phyloP scores from a whole-genome alignment of 2,888 invertebrate genomes.

The Cephus nigrinus region DNA sequence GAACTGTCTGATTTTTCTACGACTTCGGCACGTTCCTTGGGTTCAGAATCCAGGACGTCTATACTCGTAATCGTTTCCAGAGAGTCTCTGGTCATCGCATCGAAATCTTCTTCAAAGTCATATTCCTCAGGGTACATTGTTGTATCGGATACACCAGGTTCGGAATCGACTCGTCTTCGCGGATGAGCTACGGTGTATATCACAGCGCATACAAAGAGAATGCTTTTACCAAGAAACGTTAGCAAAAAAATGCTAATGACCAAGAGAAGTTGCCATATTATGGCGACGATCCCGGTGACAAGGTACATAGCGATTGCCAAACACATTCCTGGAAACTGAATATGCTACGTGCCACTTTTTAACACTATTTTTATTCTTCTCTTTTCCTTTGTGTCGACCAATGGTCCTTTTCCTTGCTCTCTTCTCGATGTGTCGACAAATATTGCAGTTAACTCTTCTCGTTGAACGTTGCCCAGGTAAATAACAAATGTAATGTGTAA shows the following conservation, averaged over 20 bases:
- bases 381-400: no score
- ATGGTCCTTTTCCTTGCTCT: neutral
- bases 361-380: neutral
- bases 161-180: slow-evolving; percentile 9
- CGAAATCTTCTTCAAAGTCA: slow-evolving; percentile 45
- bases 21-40: neutral
- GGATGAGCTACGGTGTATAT: slow-evolving; percentile 35
- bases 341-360: neutral
- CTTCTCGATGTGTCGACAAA: neutral
- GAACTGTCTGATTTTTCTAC: neutral
- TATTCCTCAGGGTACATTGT: slow-evolving; percentile 49
- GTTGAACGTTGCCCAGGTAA: neutral
- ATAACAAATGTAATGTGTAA: neutral
- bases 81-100: slow-evolving; percentile 42
- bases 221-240: slow-evolving; percentile 33
- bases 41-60: neutral
- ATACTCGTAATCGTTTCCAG: slow-evolving; percentile 39
- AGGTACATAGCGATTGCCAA: slow-evolving; percentile 45
- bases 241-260: slow-evolving; percentile 36
- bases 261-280: slow-evolving; percentile 34
- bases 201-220: slow-evolving; percentile 36
- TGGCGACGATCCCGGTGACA: slow-evolving; percentile 36
- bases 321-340: slow-evolving; percentile 36
- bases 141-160: slow-evolving; percentile 31
- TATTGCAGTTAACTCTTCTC: neutral